These are phyloP conservation scores for Dendrophyllia cribrosa DNA, from an alignment of 64 coral and sea anemone genomes.

Conservation along the genomic window DNA sequence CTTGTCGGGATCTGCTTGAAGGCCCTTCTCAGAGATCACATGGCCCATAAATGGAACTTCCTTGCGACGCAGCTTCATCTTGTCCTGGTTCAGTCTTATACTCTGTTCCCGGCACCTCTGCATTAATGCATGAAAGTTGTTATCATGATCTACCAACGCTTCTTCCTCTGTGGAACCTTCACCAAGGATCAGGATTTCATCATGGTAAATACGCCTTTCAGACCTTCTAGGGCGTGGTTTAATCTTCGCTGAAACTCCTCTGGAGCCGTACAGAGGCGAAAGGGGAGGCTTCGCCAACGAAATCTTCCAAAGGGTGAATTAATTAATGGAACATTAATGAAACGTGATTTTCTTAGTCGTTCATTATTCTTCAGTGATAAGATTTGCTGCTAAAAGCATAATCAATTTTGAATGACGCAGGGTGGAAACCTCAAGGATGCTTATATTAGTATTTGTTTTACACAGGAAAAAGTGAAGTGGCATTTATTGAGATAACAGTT, in stretches of 20 bases:
- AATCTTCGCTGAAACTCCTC: background rate
- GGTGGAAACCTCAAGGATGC: no score
- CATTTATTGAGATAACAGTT: no score
- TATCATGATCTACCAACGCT: slow-evolving; percentile 3
- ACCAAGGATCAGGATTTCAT: slow-evolving; percentile 22
- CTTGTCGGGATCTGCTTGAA: slow-evolving; percentile 21
- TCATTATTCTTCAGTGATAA: no score
- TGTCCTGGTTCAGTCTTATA: slow-evolving; percentile 26
- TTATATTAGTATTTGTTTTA: no score
- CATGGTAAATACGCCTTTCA: background rate
- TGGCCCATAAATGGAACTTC: slow-evolving; percentile 4
- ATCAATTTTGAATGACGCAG: no score
- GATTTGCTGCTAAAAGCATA: no score
- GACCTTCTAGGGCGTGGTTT: slow-evolving; percentile 1
- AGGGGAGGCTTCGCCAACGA: background rate
- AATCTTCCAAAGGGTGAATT: slow-evolving; percentile 6
- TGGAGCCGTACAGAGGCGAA: background rate
- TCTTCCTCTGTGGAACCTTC: slow-evolving; percentile 1
- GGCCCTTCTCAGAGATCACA: slow-evolving; percentile 21
- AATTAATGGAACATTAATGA: no score
- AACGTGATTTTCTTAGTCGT: no score
- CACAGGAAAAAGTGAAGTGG: no score
- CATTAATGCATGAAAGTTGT: background rate
- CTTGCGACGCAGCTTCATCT: background rate
- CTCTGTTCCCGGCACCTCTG: background rate